phyloP scores from a whole-genome alignment of 2,113 vertebrate species.

The Hylia prasina region DNA sequence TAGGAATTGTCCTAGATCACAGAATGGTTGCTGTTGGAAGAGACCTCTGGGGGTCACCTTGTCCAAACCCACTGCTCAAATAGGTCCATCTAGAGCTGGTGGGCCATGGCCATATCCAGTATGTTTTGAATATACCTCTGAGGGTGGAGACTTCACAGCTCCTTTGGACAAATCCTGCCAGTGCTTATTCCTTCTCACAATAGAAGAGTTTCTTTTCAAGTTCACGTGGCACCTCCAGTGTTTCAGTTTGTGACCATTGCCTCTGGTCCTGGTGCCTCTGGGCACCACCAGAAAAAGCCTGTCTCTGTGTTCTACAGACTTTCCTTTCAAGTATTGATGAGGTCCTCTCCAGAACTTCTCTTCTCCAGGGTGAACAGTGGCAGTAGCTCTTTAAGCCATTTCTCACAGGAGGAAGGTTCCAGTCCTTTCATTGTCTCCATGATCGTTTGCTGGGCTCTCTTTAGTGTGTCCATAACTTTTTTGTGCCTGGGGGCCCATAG shows the following conservation, averaged over 20 bases:
- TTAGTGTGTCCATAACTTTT: background rate
- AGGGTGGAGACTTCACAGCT: background rate
- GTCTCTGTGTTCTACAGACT: background rate
- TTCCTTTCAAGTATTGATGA: background rate
- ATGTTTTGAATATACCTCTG: background rate
- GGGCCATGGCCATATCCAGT: background rate
- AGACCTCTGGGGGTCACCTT: background rate
- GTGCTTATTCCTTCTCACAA: background rate
- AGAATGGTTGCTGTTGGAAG: background rate
- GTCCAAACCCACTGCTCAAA: background rate
- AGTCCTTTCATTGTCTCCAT: background rate
- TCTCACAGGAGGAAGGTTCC: background rate
- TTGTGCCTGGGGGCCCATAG: background rate
- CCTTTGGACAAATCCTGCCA: background rate
- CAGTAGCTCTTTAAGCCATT: background rate
- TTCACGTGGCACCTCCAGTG: fast-evolving
- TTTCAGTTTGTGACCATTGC: background rate
- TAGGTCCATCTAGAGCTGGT: background rate
- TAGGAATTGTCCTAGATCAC: background rate
- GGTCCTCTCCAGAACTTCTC: background rate
- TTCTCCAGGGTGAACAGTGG: background rate
- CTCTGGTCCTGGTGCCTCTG: background rate
- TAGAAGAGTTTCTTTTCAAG: background rate
- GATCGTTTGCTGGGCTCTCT: background rate
- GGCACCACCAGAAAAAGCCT: background rate